Base-by-base conservation (phyloP, 2,797 vertebrate genomes). In the Hozukius guyotensis region DNA sequence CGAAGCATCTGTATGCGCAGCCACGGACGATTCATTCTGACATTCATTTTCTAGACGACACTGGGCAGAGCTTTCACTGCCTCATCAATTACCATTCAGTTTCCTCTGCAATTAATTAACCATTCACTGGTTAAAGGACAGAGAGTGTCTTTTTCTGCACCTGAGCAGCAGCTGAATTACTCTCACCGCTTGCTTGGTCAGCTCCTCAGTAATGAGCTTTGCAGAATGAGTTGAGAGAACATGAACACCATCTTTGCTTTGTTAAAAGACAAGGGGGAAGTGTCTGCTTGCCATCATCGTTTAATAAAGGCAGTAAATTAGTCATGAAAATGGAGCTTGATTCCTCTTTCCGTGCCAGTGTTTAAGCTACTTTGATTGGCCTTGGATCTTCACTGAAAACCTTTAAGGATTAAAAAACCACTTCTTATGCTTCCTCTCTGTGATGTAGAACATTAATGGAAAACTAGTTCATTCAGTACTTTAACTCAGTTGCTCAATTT, bases 41-140 rank as follows among this genome's bases (percentile, higher is more conserved):
- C 34, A 14, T 55, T 68, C 2, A 8, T 73, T 76, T 56, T 62
- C 2, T 56, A 64, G 24, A 36, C 2, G 22, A 65, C 14, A n/a
- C 24, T 4, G 24, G 53, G n/a, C 65, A 53, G 32, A 72, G 55
- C 64, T 77, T 55, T 64, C 29, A 34, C 42, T 53, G 31, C 31
- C 32, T 85, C 32, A 34, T 57, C 59, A 78, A 46, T 72, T 60
- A 59, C 11, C 10, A 22, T 13, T 14, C n/a, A 20, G 20, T 59
- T 82, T 64, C 22, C 38, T 65, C 57, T 36, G 14, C 56, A 60
- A 46, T 82, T 49, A 82, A 86, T 80, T 29, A 82, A 42, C 31
- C 52, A 55, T 52, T 64, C 32, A 59, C 18, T 71, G 25, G 55
- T 62, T 62, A 63, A 53, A 59, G 65, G 82, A 46, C 18, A 24